These are phyloP conservation scores for Tiliacea aurago DNA, from an alignment of 2,888 invertebrate species.

Conservation along the genomic window DNA sequence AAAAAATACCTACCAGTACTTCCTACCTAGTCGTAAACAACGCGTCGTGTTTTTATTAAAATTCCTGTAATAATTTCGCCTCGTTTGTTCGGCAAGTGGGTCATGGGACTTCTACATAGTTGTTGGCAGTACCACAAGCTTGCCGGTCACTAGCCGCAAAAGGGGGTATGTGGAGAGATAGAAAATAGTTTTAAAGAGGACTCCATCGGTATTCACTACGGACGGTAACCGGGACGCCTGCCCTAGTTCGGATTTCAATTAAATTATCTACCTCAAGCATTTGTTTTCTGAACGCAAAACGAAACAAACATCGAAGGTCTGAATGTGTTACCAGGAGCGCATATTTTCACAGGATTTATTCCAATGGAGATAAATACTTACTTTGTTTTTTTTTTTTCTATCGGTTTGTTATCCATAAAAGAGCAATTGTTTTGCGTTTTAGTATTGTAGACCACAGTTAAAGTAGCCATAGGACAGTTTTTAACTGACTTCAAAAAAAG, in stretches of 20 bases:
- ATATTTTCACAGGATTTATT: conserved; percentile 62
- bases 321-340: conserved; percentile 57
- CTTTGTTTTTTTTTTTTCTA: conserved; percentile 12
- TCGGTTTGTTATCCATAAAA: conserved; percentile 25
- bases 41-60: conserved; percentile 72
- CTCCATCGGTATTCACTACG: conserved; percentile 77
- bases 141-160: conserved; percentile 68
- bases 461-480: neutral
- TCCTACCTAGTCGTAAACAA: conserved; percentile 66
- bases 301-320: conserved; percentile 63
- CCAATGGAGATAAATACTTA: conserved; percentile 30
- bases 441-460: neutral
- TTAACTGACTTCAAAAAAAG: too few species aligned
- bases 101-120: conserved; percentile 74
- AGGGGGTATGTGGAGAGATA: conserved; percentile 70
- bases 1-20: conserved; percentile 44
- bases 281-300: conserved; percentile 70
- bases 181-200: conserved; percentile 79
- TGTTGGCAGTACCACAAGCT: conserved; percentile 58
- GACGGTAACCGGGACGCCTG: conserved; percentile 64
- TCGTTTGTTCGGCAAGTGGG: conserved; percentile 65
- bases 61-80: conserved; percentile 71
- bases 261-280: conserved; percentile 76
- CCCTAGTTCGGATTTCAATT: conserved; percentile 80
- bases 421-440: conserved; percentile 9